A percentile compares a stretch with the other conserved stretches of the same genome.
Conservation (phyloP, 2,113 vertebrate genomes). For the Pungitius pungitius region DNA sequence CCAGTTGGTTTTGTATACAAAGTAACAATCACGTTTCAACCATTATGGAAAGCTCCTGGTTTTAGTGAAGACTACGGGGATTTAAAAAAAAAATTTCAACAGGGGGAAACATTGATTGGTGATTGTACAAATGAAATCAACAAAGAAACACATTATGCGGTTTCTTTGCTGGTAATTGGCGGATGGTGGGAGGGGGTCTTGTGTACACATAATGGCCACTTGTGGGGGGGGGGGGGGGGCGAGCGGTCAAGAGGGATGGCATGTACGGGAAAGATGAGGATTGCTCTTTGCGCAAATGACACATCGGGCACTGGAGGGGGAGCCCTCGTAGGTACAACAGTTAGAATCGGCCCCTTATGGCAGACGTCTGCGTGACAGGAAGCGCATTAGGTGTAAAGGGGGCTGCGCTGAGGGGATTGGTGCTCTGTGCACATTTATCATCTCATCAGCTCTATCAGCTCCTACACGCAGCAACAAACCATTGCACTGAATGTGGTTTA, state of each 20-base stretch:
- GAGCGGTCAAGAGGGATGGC: constrained; percentile 20
- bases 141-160: not conserved
- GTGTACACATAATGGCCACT: constrained; percentile 18
- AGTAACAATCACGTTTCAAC: constrained; percentile 9
- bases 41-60: constrained; percentile 15
- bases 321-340: constrained; percentile 4
- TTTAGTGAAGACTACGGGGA: not conserved
- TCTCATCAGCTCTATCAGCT: not conserved
- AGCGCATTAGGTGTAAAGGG: not conserved
- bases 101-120: not conserved
- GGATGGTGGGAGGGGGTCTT: not conserved
- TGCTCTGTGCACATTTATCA: not conserved
- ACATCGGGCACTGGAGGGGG: not conserved
- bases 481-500: not conserved
- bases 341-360: constrained; percentile 12
- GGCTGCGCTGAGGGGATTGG: not conserved
- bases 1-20: not conserved
- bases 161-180: constrained; percentile 8
- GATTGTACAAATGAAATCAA: constrained; percentile 8
- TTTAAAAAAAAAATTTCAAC: constrained; percentile 25
- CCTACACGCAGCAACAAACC: not conserved
- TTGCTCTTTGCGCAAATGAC: constrained; percentile 13
- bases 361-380: constrained; percentile 5
- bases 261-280: constrained; percentile 16
- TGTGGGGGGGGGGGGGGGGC: not conserved